These are phyloP conservation scores for Spisula subtruncata DNA, from an alignment of 2,888 invertebrate species.

Conservation along the genomic window DNA sequence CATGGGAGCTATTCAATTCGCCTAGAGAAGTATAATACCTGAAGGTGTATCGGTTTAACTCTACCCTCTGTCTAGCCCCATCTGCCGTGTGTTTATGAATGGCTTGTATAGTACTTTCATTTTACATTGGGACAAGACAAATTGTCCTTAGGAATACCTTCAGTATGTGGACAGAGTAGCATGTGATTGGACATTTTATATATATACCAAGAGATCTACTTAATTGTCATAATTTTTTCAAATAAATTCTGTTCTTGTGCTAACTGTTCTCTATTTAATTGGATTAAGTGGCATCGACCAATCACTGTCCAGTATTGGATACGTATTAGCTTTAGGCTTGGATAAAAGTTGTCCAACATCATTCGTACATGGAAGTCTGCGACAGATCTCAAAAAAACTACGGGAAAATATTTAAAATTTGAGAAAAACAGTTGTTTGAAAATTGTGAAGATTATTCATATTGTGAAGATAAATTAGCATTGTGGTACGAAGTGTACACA, in stretches of 20 bases:
- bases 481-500: background rate
- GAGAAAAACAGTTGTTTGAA: no score
- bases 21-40: background rate
- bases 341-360: slow-evolving; percentile 1
- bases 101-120: slow-evolving; percentile 72
- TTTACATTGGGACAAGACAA: slow-evolving; percentile 64
- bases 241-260: slow-evolving; percentile 1
- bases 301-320: slow-evolving; percentile 45
- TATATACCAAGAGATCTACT: background rate
- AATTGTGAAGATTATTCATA: background rate
- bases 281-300: slow-evolving; percentile 41
- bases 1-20: slow-evolving; percentile 31
- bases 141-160: slow-evolving; percentile 60
- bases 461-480: background rate
- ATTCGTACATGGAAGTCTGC: background rate
- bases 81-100: slow-evolving; percentile 69
- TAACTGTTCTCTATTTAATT: slow-evolving; percentile 30
- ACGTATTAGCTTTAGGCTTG: slow-evolving; percentile 16
- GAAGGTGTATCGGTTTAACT: slow-evolving; percentile 29
- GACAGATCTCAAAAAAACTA: background rate
- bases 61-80: slow-evolving; percentile 60
- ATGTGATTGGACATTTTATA: slow-evolving; percentile 44
- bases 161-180: slow-evolving; percentile 63
- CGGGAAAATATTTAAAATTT: background rate
- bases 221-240: slow-evolving; percentile 48